Evolutionary conservation across 2,113 vertebrate genomes (phyloP), one percentile per base, ranked within the genome.

Genomic region (Antennarius striatus): DNA sequence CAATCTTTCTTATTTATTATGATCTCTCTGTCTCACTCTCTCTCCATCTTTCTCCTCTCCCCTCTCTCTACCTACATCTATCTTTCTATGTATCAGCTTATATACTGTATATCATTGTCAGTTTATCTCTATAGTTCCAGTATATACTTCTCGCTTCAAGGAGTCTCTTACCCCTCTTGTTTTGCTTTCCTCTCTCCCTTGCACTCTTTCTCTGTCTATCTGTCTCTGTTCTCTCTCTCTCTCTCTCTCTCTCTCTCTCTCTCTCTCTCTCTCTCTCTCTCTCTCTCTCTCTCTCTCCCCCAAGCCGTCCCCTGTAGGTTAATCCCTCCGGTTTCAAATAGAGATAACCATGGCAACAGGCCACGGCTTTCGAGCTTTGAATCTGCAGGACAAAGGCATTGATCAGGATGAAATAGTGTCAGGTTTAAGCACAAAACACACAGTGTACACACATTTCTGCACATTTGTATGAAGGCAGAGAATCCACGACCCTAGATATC

Each of bases 281-380:
- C 59, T 71, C 8, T 49, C 30, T 66, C 43, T 36, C 55, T 66
- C 59, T 69, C 68, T 7, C 59, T 68, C 46, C 53, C 67, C 72
- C 70, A 70, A 81, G 68, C 81, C 59, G 49, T 79, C 56, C 68
- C 71, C 72, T 56, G 40, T 82, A 88, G 87, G 88, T 88, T 89
- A 89, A 89, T 89, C 83, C 84, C 80, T 77, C 65, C 39, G 55
- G 74, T 89, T 84, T 90, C 71, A 79, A 83, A 85, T 82, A 69
- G 81, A 87, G 74, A 90, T 84, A 88, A 88, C 90, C 90, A 91
- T 91, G 86, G 87, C 88, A 90, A 91, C 90, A 81, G 79, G 72
- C 79, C 79, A 83, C 29, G 32, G 79, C 81, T 81, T 84, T 79
- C 30, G 46, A 84, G 88, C 81, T 73, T 74, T 56, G 53, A 54